These are phyloP conservation scores for Calyptommatus sinebrachiatus DNA, from an alignment of 2,113 vertebrate species.

Conservation along the genomic window DNA sequence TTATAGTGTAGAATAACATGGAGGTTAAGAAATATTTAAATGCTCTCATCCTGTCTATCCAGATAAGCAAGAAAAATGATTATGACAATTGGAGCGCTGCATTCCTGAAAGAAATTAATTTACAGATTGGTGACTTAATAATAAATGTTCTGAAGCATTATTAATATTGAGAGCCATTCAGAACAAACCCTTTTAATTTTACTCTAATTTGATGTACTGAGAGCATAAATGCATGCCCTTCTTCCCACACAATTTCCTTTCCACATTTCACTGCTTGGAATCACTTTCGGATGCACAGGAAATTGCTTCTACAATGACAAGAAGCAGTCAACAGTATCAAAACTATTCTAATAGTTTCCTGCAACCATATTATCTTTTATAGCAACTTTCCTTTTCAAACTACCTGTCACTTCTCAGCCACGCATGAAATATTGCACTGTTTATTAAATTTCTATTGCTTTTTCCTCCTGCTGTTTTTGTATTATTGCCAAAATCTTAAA, in stretches of 20 bases:
- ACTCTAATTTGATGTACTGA: neutral
- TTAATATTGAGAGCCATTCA: neutral
- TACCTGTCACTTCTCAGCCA: constrained; percentile 4
- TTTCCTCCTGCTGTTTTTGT: constrained; percentile 41
- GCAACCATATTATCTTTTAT: neutral
- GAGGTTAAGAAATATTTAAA: neutral
- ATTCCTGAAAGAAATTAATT: neutral
- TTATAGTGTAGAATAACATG: too few species aligned
- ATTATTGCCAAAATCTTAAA: constrained; percentile 46
- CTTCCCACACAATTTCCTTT: neutral
- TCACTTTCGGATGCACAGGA: accelerated
- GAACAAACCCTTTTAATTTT: neutral
- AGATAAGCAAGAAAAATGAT: neutral
- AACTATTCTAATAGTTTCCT: constrained; percentile 1
- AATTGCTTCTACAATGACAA: neutral
- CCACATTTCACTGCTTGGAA: neutral
- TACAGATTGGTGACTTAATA: neutral
- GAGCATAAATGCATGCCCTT: neutral
- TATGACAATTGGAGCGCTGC: neutral
- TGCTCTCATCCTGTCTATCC: neutral
- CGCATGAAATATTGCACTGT: neutral
- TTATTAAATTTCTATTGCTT: constrained; percentile 31
- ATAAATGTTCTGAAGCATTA: neutral
- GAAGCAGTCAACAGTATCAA: neutral
- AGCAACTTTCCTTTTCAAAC: constrained; percentile 38